Base-by-base conservation (phyloP, 2,113 vertebrate genomes). In the Prietella phreatophila region DNA sequence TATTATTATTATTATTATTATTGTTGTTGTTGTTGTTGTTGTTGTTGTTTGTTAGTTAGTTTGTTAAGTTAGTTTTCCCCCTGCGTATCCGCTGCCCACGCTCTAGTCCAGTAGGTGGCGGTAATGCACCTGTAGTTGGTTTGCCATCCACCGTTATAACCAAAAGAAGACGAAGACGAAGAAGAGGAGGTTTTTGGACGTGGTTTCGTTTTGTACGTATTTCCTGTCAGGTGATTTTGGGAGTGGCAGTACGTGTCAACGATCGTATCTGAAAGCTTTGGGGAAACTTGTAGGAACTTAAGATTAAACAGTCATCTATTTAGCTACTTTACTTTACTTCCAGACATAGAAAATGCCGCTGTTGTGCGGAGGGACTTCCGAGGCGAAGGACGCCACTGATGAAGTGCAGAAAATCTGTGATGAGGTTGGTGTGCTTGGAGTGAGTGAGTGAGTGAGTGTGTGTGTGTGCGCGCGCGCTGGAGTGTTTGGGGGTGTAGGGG, bases 321-420 rank as follows among this genome's bases (percentile, higher is more conserved):
- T 53, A 47, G 42, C 42, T 47, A 73, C 4, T 60, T 27, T 36
- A 36, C 36, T 36, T 33, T 42, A 8, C 15, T 4, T 65, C 17
- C 5, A 53, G 33, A 39, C 27, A 22, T 4, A 11, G n/a, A 85
- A 85, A n/a, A 94, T 91, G 91, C 0, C 86, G 25, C 91, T 94
- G 92, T n/a, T 92, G 15, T 0, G 86, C 0, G 97, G 97, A 75
- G 96, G 96, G 11, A 90, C 91, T 10, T 14, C 76, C 0, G 42
- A 91, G 0, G 0, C 6, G 1, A 22, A 25, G 63, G 33, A 91
- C 0, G 96, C 96, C 0, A 93, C 94, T 58, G 85, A 89, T 4
- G 86, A 95, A 7, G 0, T 97, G n/a, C 97, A 97, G 91, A 9
- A 88, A 2, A 90, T 97, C 2, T 94, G 55, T 36, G 1, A 96